phyloP scores from a whole-genome alignment of 2,888 invertebrate species.

The Andrena hattorfiana region DNA sequence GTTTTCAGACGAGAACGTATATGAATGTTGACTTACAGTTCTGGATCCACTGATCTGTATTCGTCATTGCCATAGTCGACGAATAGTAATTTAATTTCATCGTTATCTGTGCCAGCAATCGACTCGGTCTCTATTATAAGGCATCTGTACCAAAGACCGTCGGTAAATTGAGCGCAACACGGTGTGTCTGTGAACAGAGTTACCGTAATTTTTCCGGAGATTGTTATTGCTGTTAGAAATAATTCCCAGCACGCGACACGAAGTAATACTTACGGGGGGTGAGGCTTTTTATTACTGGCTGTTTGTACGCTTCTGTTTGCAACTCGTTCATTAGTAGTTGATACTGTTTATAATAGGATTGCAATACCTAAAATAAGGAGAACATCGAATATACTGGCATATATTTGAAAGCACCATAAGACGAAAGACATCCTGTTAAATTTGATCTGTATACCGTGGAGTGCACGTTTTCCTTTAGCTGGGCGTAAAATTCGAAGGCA shows the following conservation, averaged over 20 bases:
- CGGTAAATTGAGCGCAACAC: constrained; percentile 89
- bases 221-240: not conserved
- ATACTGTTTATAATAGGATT: constrained; percentile 79
- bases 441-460: constrained; percentile 36
- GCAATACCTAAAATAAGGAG: constrained; percentile 36
- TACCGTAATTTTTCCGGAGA: not conserved
- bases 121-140: constrained; percentile 86
- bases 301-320: constrained; percentile 84
- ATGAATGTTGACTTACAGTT: constrained; percentile 59
- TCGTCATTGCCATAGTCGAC: constrained; percentile 92
- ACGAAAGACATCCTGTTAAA: not conserved
- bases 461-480: constrained; percentile 59
- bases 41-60: constrained; percentile 45
- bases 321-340: constrained; percentile 86
- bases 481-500: constrained; percentile 34
- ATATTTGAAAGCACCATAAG: not conserved
- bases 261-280: constrained; percentile 83
- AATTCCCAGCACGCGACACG: not conserved
- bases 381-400: not conserved
- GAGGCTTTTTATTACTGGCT: constrained; percentile 85
- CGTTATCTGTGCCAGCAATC: constrained; percentile 70
- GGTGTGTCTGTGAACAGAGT: constrained; percentile 83
- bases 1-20: not conserved
- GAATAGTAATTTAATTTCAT: constrained; percentile 88
- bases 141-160: constrained; percentile 92